These are phyloP conservation scores for Erannis defoliaria DNA, from an alignment of 2,888 invertebrate genomes.

Conservation along the genomic window DNA sequence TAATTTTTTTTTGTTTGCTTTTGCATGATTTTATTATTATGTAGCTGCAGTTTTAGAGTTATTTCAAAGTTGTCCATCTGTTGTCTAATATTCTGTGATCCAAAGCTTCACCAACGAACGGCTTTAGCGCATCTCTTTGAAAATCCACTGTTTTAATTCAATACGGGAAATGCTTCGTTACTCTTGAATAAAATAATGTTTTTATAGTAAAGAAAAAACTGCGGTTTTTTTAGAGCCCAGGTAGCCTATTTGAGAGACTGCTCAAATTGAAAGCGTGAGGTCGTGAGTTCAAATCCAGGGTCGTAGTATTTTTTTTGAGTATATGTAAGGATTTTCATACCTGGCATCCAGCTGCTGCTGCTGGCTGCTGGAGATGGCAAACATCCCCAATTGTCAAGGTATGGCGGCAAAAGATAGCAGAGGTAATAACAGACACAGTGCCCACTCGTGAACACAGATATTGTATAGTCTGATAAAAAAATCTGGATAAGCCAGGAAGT, in stretches of 20 bases:
- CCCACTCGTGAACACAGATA: slow-evolving; percentile 3
- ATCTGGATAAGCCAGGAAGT: slow-evolving; percentile 25
- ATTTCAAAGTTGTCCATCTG: not conserved
- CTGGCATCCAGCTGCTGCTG: too few species aligned
- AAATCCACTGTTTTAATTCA: slow-evolving; percentile 71
- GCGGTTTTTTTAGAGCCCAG: too few species aligned
- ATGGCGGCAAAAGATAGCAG: slow-evolving; percentile 52
- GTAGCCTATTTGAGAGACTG: too few species aligned
- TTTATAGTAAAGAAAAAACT: not conserved
- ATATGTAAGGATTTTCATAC: too few species aligned
- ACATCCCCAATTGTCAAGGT: slow-evolving; percentile 45
- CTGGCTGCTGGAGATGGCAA: too few species aligned
- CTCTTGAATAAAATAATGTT: slow-evolving; percentile 20
- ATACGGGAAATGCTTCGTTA: slow-evolving; percentile 54
- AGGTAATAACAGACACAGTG: slow-evolving; percentile 39
- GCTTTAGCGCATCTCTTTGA: slow-evolving; percentile 63
- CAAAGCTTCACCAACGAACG: slow-evolving; percentile 47
- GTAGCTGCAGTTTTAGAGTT: too few species aligned
- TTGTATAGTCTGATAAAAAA: not conserved
- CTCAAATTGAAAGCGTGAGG: too few species aligned
- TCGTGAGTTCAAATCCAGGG: too few species aligned
- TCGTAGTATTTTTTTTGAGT: too few species aligned
- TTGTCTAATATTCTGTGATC: not conserved
- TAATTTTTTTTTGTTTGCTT: too few species aligned
- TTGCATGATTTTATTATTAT: too few species aligned